phyloP scores from a whole-genome alignment of 2,888 invertebrate species.

The Lasioglossum leucozonium region DNA sequence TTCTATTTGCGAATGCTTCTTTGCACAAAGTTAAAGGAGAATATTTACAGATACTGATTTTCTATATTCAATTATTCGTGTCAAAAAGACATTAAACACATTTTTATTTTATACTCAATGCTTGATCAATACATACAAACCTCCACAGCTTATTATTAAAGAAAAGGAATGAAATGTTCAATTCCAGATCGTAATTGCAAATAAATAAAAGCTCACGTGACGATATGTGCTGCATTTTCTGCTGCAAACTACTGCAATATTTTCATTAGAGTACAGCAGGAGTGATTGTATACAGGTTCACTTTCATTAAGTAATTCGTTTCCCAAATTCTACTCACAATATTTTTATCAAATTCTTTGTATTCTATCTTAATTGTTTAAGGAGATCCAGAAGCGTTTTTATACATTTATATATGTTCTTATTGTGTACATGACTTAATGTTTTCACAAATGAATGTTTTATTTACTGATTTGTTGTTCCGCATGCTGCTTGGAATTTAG shows the following conservation, averaged over 20 bases:
- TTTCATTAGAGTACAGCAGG: not conserved
- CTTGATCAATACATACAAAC: not conserved
- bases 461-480: conserved; percentile 11
- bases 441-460: not conserved
- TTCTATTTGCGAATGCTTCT: too few relatives aligned
- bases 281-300: not conserved
- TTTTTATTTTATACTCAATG: not conserved
- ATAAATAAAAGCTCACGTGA: not conserved
- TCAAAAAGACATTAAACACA: too few relatives aligned
- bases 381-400: not conserved
- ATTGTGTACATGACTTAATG: not conserved
- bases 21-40: too few relatives aligned
- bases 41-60: too few relatives aligned
- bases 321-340: not conserved
- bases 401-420: not conserved
- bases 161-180: not conserved
- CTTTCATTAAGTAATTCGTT: not conserved
- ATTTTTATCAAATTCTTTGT: not conserved
- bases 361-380: not conserved
- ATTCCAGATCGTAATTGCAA: not conserved
- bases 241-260: not conserved
- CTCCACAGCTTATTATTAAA: not conserved
- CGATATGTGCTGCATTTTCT: not conserved
- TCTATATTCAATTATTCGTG: too few relatives aligned
- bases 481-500: conserved; percentile 11